phyloP scores from a whole-genome alignment of 1,140 invertebrate species.

The Neodiprion fabricii region DNA sequence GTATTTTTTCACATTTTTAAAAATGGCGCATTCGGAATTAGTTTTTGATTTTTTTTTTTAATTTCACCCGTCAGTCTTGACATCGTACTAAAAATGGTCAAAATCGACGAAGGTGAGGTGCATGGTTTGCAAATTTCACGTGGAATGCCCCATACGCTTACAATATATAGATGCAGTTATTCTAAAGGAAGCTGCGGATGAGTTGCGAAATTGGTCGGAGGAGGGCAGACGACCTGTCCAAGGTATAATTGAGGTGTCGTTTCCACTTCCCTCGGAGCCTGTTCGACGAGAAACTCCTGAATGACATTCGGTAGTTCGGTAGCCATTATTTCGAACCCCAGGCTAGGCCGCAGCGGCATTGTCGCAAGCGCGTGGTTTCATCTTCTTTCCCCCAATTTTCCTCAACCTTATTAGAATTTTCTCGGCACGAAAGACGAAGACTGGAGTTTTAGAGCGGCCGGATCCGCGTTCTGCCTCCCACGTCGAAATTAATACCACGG shows the following conservation, averaged over 20 bases:
- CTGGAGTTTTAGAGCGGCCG: too few species aligned
- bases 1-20: too few species aligned
- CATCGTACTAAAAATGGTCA: too few species aligned
- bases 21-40: too few species aligned
- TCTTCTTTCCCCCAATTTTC: not conserved
- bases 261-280: not conserved
- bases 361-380: not conserved
- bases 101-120: too few species aligned
- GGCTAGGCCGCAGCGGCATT: not conserved
- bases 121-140: too few species aligned
- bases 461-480: not conserved
- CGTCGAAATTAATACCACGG: not conserved
- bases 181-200: not conserved
- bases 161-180: not conserved
- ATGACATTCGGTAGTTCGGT: slow-evolving; percentile 21
- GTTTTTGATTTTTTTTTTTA: too few species aligned
- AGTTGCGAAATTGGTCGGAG: not conserved
- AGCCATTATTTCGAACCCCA: not conserved
- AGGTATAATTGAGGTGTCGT: not conserved
- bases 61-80: too few species aligned
- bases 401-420: not conserved
- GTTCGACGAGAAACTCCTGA: slow-evolving; percentile 4
- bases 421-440: not conserved
- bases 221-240: not conserved
- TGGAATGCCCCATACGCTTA: too few species aligned